phyloP scores from a whole-genome alignment of 1,140 invertebrate species.

The Patella vulgata region DNA sequence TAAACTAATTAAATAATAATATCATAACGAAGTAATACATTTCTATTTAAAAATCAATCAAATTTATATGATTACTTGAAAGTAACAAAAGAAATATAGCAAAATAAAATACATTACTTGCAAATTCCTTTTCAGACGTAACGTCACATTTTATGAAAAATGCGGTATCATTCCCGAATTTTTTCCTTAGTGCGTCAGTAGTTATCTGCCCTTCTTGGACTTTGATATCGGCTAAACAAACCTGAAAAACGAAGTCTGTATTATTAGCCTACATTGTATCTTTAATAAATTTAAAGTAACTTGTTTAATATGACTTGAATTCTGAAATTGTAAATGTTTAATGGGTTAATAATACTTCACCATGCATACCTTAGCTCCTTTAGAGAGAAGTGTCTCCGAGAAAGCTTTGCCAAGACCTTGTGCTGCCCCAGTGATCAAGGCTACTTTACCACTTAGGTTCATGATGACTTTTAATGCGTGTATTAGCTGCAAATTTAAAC shows the following conservation, averaged over 20 bases:
- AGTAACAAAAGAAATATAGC: no score
- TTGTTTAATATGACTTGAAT: no score
- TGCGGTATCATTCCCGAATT: constrained; percentile 71
- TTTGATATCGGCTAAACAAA: constrained; percentile 27
- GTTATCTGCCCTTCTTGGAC: constrained; percentile 13
- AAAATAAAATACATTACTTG: no score
- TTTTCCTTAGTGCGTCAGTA: constrained; percentile 8
- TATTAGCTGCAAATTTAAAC: no score
- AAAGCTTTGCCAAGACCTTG: constrained; percentile 78
- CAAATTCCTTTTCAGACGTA: constrained; percentile 78
- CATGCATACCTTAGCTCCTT: constrained; percentile 75
- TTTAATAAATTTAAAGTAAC: no score
- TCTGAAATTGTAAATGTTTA: no score
- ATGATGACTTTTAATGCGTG: no score
- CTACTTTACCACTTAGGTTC: constrained; percentile 77
- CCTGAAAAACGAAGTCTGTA: constrained; percentile 21
- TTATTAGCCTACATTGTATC: background rate
- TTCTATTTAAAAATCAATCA: no score
- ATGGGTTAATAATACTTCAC: no score
- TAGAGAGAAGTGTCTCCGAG: constrained; percentile 75
- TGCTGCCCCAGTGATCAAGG: constrained; percentile 79
- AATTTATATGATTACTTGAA: no score
- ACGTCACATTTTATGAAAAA: constrained; percentile 78
- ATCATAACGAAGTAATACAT: no score
- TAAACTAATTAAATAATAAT: background rate